These are phyloP conservation scores for Agapetus fuscipes DNA, from an alignment of 2,888 invertebrate genomes.

Conservation along the genomic window DNA sequence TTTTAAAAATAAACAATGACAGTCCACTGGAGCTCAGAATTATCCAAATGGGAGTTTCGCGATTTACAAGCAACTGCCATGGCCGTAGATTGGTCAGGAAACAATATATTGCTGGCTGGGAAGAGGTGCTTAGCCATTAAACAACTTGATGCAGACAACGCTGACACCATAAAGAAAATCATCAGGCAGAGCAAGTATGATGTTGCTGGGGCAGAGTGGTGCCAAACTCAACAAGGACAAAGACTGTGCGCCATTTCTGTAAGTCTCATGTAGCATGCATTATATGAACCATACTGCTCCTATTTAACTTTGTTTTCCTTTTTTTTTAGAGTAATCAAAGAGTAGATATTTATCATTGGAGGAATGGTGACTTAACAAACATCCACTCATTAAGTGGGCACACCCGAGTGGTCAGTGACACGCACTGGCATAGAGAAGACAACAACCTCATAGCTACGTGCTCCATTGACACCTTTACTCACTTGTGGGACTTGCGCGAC, in stretches of 20 bases:
- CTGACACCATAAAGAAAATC: conserved; percentile 64
- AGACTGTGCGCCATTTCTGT: conserved; percentile 85
- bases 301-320: conserved; percentile 3
- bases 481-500: conserved; percentile 89
- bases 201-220: conserved; percentile 88
- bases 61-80: conserved; percentile 88
- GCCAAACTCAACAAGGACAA: conserved; percentile 66
- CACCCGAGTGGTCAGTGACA: conserved; percentile 78
- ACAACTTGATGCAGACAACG: conserved; percentile 57
- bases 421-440: conserved; percentile 76
- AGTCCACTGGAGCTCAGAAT: conserved; percentile 44
- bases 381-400: conserved; percentile 68
- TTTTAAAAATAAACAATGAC: conserved; percentile 28
- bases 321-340: conserved; percentile 68
- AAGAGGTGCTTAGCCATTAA: conserved; percentile 68
- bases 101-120: conserved; percentile 79
- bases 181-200: conserved; percentile 88
- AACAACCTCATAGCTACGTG: conserved; percentile 62
- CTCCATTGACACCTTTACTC: conserved; percentile 88
- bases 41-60: conserved; percentile 61
- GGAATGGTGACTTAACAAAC: conserved; percentile 59
- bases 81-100: conserved; percentile 82
- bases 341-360: conserved; percentile 78
- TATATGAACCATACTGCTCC: conserved; percentile 2
- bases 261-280: conserved; percentile 28